Base-by-base conservation (phyloP, 2,797 vertebrate genomes). In the Prionace glauca region DNA sequence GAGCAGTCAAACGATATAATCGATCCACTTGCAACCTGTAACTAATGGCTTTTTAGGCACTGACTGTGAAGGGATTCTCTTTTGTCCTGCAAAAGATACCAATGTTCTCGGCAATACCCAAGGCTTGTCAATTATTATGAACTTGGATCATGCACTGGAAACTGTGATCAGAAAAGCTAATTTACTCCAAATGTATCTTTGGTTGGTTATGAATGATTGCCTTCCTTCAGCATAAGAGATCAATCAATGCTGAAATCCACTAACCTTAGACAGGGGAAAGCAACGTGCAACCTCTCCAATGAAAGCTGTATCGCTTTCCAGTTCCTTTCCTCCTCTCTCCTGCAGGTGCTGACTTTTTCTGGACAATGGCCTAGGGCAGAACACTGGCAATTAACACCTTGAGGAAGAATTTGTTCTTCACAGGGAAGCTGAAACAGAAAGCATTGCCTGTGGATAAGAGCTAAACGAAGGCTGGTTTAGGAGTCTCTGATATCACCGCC, bases 71-170 rank as follows among this genome's bases (percentile, higher is more conserved):
- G 41, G 10, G 81, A 41, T 45, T 45, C 81, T 84, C 20, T 45
- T 45, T 45, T 45, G 5, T 84, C 7, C 5, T 45, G 36, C 22
- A 45, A 84, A 45, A 91, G 56, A 65, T 9, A 65, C 88, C 29
- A 65, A 32, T 29, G 22, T 50, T 95, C 71, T 24, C 41, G 12
- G 69, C 41, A 72, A 95, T 2, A 29, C 62, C 9, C n/a, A 67
- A 56, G 56, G 2, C 29, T 16, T 96, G 96, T 96, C 95, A 97
- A 12, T 56, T 4, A 56, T 56, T 56, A n/a, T 10, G 36, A 32
- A 87, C 18, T 65, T 96, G 96, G 97, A 96, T 97, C 96, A 97
- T 77, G 96, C 96, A 96, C 96, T 97, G 97, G 97, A 98, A 98
- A 97, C 0, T 96, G 95, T 97, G 97, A 97, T 96, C 97, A 96